phyloP scores from a whole-genome alignment of 2,797 vertebrate genomes.

The Eurystomus glaucurus region DNA sequence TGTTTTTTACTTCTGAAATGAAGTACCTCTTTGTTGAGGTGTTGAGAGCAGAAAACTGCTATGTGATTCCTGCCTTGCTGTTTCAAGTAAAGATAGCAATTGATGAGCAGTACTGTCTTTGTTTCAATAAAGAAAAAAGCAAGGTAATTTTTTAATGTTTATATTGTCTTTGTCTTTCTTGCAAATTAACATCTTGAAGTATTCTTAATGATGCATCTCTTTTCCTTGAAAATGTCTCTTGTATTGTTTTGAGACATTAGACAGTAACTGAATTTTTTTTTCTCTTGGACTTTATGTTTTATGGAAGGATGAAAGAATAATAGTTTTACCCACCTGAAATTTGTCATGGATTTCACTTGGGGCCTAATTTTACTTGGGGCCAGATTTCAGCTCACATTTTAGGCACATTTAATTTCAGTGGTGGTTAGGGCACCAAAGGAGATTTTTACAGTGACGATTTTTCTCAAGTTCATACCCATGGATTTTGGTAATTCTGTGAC shows the following conservation, averaged over 20 bases:
- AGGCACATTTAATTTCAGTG: background rate
- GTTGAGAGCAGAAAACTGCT: background rate
- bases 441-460: background rate
- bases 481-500: background rate
- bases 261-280: background rate
- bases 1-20: background rate
- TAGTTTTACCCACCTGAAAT: background rate
- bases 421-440: background rate
- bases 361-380: no score
- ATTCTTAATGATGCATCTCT: background rate
- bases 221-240: background rate
- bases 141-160: background rate
- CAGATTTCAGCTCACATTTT: background rate
- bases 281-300: background rate
- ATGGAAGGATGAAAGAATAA: background rate
- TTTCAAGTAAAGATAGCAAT: background rate
- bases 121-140: background rate
- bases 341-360: background rate
- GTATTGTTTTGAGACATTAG: background rate
- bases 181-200: background rate
- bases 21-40: background rate
- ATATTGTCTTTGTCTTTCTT: background rate
- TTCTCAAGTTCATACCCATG: background rate
- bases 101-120: background rate
- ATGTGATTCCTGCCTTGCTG: background rate